These are phyloP conservation scores for Caenorhabditis imperialis DNA, from an alignment of 2,888 invertebrate species.

Conservation along the genomic window DNA sequence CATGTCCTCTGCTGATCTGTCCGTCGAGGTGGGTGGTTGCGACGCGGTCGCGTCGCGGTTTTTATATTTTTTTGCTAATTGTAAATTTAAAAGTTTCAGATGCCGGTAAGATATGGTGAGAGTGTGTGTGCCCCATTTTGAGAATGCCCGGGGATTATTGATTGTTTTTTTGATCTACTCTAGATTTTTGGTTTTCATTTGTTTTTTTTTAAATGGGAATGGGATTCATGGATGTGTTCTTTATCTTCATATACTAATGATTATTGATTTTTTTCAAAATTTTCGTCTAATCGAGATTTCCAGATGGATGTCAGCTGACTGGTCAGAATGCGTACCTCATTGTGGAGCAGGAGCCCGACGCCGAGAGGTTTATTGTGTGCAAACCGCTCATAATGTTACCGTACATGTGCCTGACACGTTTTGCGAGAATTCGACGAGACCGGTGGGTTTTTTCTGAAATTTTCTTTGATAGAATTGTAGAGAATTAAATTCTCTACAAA, in stretches of 20 bases:
- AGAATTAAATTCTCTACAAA: too few species aligned
- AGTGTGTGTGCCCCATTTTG: conserved; percentile 53
- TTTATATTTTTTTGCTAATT: too few species aligned
- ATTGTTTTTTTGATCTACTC: conserved; percentile 22
- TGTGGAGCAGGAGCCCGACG: conserved; percentile 92
- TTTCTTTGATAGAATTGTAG: too few species aligned
- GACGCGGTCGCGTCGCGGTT: background rate
- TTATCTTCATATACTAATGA: too few species aligned
- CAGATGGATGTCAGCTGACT: conserved; percentile 93
- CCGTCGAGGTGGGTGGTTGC: conserved; percentile 67
- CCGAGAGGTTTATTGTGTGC: conserved; percentile 88
- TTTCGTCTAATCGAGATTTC: too few species aligned
- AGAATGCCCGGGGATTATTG: conserved; percentile 49
- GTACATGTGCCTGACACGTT: conserved; percentile 61
- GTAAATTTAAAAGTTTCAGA: conserved; percentile 37
- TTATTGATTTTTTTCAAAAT: too few species aligned
- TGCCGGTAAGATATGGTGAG: conserved; percentile 56
- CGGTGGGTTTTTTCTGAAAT: conserved; percentile 48
- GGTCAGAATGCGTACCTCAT: conserved; percentile 91
- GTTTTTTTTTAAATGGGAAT: conserved; percentile 5
- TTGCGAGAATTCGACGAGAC: conserved; percentile 58
- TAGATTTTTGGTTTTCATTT: too few species aligned
- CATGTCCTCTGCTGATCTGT: conserved; percentile 71
- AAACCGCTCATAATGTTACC: conserved; percentile 55
- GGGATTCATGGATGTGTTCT: too few species aligned